These are phyloP conservation scores for Unio delphinus DNA, from an alignment of 2,888 invertebrate species.

Conservation along the genomic window DNA sequence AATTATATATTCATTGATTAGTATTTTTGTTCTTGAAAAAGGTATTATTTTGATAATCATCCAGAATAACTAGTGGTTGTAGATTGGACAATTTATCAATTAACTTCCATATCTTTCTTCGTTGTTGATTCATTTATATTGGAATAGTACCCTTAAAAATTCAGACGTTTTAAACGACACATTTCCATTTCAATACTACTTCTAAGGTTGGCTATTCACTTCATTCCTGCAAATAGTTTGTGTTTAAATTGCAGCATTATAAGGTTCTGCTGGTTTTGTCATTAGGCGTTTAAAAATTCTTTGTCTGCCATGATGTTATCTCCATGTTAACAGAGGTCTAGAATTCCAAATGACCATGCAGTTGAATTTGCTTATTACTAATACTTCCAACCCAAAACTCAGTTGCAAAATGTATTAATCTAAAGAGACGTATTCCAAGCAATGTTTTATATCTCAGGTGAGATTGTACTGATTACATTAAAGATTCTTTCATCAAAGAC, in stretches of 20 bases:
- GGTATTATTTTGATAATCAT: no score
- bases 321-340: background rate
- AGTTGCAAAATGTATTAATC: conserved; percentile 29
- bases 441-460: conserved; percentile 5
- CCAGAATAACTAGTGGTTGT: no score
- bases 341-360: conserved; percentile 13
- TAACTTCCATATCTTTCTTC: no score
- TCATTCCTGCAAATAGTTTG: no score
- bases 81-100: no score
- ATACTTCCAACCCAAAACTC: conserved; percentile 22
- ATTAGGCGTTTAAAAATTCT: conserved; percentile 27
- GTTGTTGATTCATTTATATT: conserved; percentile 1
- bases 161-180: background rate
- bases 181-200: conserved; percentile 13
- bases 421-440: conserved; percentile 26
- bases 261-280: conserved; percentile 14
- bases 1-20: no score
- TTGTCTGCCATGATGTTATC: no score
- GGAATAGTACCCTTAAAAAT: conserved; percentile 14
- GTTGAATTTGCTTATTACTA: conserved; percentile 1
- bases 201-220: background rate
- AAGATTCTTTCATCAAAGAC: no score
- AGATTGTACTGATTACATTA: background rate
- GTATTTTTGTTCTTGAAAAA: no score
- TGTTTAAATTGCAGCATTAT: conserved; percentile 6